Evolutionary conservation across 1,140 invertebrate genomes (phyloP), one percentile per base, ranked within the genome.

Genomic region (Chrysomallon squamiferum): DNA sequence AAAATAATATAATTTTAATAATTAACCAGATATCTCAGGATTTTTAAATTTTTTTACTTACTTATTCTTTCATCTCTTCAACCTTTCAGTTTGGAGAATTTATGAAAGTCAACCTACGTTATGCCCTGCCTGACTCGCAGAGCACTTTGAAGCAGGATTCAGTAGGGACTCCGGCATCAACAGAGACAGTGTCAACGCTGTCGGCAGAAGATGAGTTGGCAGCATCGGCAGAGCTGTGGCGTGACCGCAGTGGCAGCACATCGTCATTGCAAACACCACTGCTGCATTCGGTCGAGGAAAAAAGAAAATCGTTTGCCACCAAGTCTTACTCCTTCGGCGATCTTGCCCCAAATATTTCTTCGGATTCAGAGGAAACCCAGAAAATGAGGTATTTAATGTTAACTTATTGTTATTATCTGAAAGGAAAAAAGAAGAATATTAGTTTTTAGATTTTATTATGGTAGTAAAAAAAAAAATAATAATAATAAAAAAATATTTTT

Each of bases 291-390:
- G 49, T 59, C 0, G 69, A 71, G 25, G 74, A 71, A 29, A 63
- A 49, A 18, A 15, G 68, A 22, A 62, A 69, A 32, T 67, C 68
- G 1, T 76, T 73, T 68, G 74, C 74, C 25, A 59, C 71, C 9
- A 76, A 76, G 45, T 76, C 74, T 15, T 76, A 76, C 62, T 76
- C 74, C 7, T 76, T 76, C 58, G 74, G 71, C 4, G 74, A 76
- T 22, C 64, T 76, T 9, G 74, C 66, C 6, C 73, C 71, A 0
- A 67, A 68, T 2, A 22, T 66, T 15, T 75, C 73, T 29, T 66
- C 67, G 33, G 73, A 75, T n/a, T 75, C 73, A 3, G 70, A 72
- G 59, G 70, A 70, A 20, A 68, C 59, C 41, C 43, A 57, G 20
- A 62, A 58, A 22, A 61, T 52, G 47, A 69, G 59, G 70, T 68